phyloP scores from a whole-genome alignment of 2,797 vertebrate species.

The Chiroxiphia lanceolata region DNA sequence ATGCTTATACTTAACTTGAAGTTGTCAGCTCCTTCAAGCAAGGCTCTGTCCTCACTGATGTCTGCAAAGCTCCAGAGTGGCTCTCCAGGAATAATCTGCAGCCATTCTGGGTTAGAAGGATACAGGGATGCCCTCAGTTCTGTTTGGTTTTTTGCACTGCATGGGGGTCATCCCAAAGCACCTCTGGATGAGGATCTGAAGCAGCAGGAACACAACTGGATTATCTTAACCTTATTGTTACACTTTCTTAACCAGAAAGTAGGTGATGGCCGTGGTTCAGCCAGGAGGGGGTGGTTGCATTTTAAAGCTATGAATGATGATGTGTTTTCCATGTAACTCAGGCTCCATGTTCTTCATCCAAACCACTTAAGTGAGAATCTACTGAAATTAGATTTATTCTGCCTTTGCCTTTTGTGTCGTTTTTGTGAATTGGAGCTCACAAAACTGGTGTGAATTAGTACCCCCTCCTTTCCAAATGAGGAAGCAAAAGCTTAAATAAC shows the following conservation, averaged over 20 bases:
- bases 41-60: background rate
- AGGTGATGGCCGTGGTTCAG: background rate
- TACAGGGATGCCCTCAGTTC: background rate
- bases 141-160: background rate
- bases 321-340: background rate
- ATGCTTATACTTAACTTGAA: background rate
- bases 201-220: background rate
- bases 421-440: background rate
- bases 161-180: background rate
- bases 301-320: background rate
- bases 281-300: background rate
- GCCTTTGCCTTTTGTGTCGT: background rate
- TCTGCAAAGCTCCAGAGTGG: background rate
- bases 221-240: conserved; percentile 29
- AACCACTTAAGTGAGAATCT: background rate
- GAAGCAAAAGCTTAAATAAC: background rate
- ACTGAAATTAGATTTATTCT: background rate
- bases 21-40: conserved; percentile 21
- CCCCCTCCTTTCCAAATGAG: background rate
- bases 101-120: background rate
- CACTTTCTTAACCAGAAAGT: background rate
- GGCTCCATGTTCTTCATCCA: background rate
- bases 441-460: background rate
- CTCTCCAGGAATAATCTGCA: background rate
- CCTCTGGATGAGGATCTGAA: background rate